Evolutionary conservation across 2,888 invertebrate species (phyloP).

Genomic region (Tillus elongatus): DNA sequence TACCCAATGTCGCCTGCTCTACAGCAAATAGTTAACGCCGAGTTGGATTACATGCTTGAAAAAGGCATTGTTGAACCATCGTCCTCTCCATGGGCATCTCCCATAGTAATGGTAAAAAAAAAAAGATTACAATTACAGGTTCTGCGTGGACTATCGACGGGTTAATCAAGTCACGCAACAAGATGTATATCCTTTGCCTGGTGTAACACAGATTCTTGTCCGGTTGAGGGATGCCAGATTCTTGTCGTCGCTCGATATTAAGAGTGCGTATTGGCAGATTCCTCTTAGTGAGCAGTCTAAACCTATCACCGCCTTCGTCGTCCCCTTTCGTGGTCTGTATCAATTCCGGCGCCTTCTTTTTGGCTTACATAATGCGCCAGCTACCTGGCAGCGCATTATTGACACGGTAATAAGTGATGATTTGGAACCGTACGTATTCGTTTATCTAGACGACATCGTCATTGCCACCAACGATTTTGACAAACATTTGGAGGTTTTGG

Average conservation of each 20-base stretch:
- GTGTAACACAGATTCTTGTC: constrained; percentile 26
- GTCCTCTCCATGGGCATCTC: no score
- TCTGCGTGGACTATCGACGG: constrained; percentile 29
- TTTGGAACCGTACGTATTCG: constrained; percentile 13
- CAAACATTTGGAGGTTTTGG: constrained; percentile 16
- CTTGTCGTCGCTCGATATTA: constrained; percentile 28
- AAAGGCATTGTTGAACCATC: no score
- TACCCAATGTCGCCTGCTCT: no score
- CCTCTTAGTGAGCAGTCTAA: constrained; percentile 19
- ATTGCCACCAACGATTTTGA: constrained; percentile 18
- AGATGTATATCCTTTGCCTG: constrained; percentile 29
- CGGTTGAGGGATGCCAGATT: constrained; percentile 26
- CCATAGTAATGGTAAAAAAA: no score
- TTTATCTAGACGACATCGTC: no score
- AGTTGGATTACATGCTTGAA: no score
- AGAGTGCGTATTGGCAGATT: constrained; percentile 27
- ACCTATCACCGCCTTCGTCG: constrained; percentile 28
- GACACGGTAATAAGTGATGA: constrained; percentile 10
- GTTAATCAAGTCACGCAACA: constrained; percentile 27
- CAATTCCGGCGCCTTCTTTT: constrained; percentile 30
- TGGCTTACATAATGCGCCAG: constrained; percentile 23
- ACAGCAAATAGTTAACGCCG: no score
- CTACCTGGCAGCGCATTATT: constrained; percentile 12
- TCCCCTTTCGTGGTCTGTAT: constrained; percentile 25
- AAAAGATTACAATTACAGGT: constrained; percentile 23